Evolutionary conservation across 2,888 invertebrate genomes (phyloP), one percentile per base, ranked within the genome.

Genomic region (Cryptocheilus praepositus): DNA sequence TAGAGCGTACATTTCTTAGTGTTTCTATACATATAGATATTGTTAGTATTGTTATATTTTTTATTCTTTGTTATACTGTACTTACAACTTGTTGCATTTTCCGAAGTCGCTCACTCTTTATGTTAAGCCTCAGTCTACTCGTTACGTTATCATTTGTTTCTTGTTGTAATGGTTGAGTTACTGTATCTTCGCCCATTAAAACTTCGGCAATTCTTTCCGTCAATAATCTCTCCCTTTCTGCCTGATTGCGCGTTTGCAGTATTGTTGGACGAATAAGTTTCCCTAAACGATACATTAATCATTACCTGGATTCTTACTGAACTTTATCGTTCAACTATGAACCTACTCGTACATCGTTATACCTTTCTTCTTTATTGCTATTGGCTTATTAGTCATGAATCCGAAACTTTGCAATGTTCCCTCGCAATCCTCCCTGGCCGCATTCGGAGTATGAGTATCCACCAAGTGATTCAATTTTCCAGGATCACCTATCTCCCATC

Each of bases 191-290:
- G 28, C 85, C 88, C 67, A 89, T 84, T 36, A 90, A 76, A 74
- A 90, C 81, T 61, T 88, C 88, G 11, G 89, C 89, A 67, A 90
- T 89, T 83, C 83, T 89, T 72, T 90, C 89, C 44, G 89, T 86
- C 65, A 90, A 80, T 22, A 89, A 83, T 21, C 86, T 83, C 59
- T 89, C 87, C 62, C 89, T 85, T 28, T 89, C 88, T 71, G 85
- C 87, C 71, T 83, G 71, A 0, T 88, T 83, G 61, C 89, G 83
- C 44, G 77, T 87, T 75, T 89, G 84, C 28, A 90, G 79, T 45
- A 85, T 55, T 36, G 89, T 88, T 36, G n/a, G 49, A 2, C 49
- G 4, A 49, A 49, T n/a, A 49, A 49, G 5, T 18, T 49, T 49
- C 5, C 49, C 49, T 49, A 18, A 49, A 49, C 2, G 7, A 13